Evolutionary conservation across 2,113 vertebrate genomes (phyloP), one percentile per base, ranked within the genome.

Genomic region (Bagarius yarrelli): DNA sequence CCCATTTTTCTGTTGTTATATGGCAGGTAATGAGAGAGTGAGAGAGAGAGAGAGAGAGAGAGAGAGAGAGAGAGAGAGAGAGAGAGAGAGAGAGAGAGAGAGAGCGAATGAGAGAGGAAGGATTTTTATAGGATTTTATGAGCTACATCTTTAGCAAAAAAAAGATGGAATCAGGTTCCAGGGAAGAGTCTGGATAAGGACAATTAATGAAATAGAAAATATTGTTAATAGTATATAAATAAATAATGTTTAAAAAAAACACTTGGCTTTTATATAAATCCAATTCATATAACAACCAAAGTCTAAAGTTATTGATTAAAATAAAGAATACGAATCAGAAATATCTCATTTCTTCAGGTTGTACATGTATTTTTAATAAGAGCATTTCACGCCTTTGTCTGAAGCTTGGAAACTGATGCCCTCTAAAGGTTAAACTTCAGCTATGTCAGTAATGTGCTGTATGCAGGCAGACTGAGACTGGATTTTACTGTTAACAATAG

Each of bases 51-150:
- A 50, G 47, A 50, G 47, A 50, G 47, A 50, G 47, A 13, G 47
- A 13, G 47, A 50, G 47, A 13, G 47, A 50, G 47, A 50, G 47
- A 50, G 47, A 50, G 47, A 60, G 57, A 60, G 57, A 60, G 57
- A 60, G 57, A 60, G 57, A 59, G 57, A 60, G 57, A 60, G 57
- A 63, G 60, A 16, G 25, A 60, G 25, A 27, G 59, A 60, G 63
- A 36, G 63, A 23, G 63, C 32, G 60, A 63, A 16, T 18, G n/a
- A 63, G 27, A 32, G n/a, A 32, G 57, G 27, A 16, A 34, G 25
- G 27, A 6, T 4, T 57, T 59, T 59, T 1, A 59, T 59, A 21
- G 8, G 3, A 32, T 64, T 64, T 64, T 36, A 64, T 23, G 3
- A 40, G 61, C 19, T 64, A 32, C 5, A 34, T 8, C 30, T 36